Base-by-base conservation (phyloP, 2,797 vertebrate species). In the Vireo griseus region DNA sequence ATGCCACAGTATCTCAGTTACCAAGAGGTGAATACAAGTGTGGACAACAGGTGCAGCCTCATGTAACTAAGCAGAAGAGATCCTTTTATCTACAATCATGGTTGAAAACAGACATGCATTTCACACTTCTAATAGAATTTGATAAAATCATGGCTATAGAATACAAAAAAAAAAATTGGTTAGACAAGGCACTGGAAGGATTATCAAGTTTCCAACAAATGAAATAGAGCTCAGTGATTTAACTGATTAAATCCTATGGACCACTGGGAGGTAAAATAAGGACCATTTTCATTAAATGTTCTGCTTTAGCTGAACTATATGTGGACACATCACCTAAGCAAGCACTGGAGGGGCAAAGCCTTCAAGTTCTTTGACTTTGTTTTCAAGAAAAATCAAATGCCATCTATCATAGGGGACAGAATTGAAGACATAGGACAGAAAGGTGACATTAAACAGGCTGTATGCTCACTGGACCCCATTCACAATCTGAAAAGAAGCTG, bases 341-440 rank as follows among this genome's bases (percentile, higher is more conserved):
- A 89, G 67, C 29, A 51, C 29, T 89, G 45, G 45, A 95, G 39
- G 28, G 31, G 40, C 48, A 95, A 54, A 7, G 17, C 37, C 42
- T 58, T 88, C 73, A 79, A 90, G 58, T 66, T 83, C 87, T 83
- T 85, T 51, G 57, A 79, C 59, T 94, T 59, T 26, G 48, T 82
- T 95, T 93, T 67, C 48, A 76, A 89, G 45, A 50, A 62, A 85
- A 93, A 92, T 65, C 88, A 89, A 92, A 95, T 55, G 52, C 45
- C 55, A 44, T 50, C 44, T 17, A 79, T 89, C 86, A 89, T 59
- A 90, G 24, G 67, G 44, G 73, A 95, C 13, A 91, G 59, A 79
- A 80, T 26, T 69, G 67, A 76, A 90, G 55, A 73, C 22, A 4
- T 15, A 47, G 52, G 57, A 66, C 10, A 77, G 80, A 51, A 85